Evolutionary conservation across 2,113 vertebrate species (phyloP), one percentile per base, ranked within the genome.

Genomic region (Loxodonta africana): DNA sequence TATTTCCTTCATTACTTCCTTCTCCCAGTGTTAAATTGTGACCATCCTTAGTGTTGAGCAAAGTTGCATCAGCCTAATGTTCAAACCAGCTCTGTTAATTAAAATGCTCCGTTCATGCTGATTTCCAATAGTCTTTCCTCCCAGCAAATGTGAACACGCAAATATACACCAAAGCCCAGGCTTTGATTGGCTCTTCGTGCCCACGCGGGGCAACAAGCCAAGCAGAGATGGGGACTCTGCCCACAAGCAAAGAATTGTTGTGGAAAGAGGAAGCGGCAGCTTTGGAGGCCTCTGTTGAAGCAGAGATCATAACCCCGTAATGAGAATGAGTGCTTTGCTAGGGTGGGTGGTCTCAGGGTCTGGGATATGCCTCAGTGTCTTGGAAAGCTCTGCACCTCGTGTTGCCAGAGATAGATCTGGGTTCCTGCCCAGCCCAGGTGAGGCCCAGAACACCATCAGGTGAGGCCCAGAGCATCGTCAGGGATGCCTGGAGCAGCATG

Each of bases 51-150:
- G 33, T 12, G 48, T 6, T 95, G 71, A 88, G 95, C 93, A 63
- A 96, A 96, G 88, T 95, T 80, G 37, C 87, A 25, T 87, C 83
- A 69, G 67, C 96, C 37, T 94, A 33, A 87, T 90, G 96, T 93
- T 96, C 92, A 87, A 91, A 92, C 73, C 62, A 63, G 87, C 57
- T 94, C 65, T 74, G 87, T 97, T 92, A 92, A 88, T 97, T 96
- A 98, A 96, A 97, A 80, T n/a, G n/a, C 62, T 96, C 77, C 15
- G 28, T 48, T 62, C 26, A 1, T 83, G 81, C 60, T 69, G 77
- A 15, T 78, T 95, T 96, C 21, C 15, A 51, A 44, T 33, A 74
- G 92, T 73, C 62, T 96, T 51, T 67, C 21, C 69, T 95, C 93
- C n/a, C 81, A 63, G 2, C 77, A 91, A 81, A 26, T 86, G n/a